Base-by-base conservation (phyloP, 2,888 invertebrate species). In the Ectemnius cavifrons region DNA sequence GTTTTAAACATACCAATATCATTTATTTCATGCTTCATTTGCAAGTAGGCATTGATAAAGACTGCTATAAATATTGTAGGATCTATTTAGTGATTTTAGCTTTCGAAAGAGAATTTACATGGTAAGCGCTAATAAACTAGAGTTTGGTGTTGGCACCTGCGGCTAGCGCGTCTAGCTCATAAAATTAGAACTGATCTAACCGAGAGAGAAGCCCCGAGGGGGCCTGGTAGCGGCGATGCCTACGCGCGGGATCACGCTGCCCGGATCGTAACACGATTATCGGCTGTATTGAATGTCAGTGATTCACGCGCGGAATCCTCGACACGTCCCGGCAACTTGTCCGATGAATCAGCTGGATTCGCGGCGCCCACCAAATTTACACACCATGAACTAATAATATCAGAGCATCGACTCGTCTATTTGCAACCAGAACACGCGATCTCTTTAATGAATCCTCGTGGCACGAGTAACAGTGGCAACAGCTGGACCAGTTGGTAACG, bases 101-200 rank as follows among this genome's bases (percentile, higher is more conserved):
- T 37, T 37, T 37, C 37, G 1, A 6, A 1, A 0, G 37, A 37
- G 37, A 11, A 37, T 37, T 37, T 6, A 4, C 37, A 37, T 37
- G 37, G 8, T 37, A 1, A 11, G 37, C 37, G 37, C 1, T 37
- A 37, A 37, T 37, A 37, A 37, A 37, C 5, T 37, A 37, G 37
- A 11, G 8, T 37, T 37, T 6, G 8, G 37, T 37, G 37, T 37
- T 37, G 1, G 37, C 37, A 46, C 49, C 46, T 58, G 60, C 28
- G 63, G 69, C 75, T 68, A 71, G 49, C 37, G 61, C 67, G 56
- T 68, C 68, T 72, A 73, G 66, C 81, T 78, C 76, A 70, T 87
- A 85, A 86, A 87, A 87, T 87, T 86, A 87, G 85, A 86, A 73
- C 84, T 84, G 86, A 86, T 84, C 84, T 84, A 85, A 86, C 77